These are phyloP conservation scores for Phoxinus phoxinus DNA, from an alignment of 2,113 vertebrate genomes.

Conservation along the genomic window DNA sequence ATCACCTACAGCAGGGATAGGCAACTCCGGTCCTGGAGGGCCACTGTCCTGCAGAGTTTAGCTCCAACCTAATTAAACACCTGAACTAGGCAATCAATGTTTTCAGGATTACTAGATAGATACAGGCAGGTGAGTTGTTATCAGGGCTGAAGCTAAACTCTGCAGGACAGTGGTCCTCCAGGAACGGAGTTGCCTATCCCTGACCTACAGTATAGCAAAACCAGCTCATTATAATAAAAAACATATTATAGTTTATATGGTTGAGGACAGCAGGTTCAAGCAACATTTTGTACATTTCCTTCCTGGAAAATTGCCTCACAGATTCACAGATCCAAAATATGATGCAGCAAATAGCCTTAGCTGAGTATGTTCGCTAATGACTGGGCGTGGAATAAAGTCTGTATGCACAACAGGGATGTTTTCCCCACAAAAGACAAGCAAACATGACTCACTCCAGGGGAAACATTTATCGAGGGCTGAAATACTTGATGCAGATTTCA, in stretches of 20 bases:
- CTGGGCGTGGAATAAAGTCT: neutral
- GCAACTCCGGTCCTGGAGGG: no score
- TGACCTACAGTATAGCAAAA: no score
- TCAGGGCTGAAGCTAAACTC: no score
- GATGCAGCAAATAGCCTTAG: neutral
- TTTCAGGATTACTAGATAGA: no score
- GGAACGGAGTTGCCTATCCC: no score
- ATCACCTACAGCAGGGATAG: no score
- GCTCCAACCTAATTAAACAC: no score
- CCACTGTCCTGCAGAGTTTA: no score
- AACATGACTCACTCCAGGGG: neutral
- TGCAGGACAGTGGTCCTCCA: no score
- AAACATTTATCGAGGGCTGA: neutral
- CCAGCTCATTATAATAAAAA: neutral
- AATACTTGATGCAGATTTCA: neutral
- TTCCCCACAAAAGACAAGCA: neutral
- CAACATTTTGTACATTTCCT: neutral
- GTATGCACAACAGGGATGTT: accelerated
- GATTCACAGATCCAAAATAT: no score
- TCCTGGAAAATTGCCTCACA: neutral
- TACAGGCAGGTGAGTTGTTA: no score
- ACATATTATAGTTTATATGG: neutral
- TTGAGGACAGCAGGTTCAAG: neutral
- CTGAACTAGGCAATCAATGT: no score
- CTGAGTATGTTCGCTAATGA: neutral